These are phyloP conservation scores for Plutella xylostella DNA, from an alignment of 2,888 invertebrate species.

Conservation along the genomic window DNA sequence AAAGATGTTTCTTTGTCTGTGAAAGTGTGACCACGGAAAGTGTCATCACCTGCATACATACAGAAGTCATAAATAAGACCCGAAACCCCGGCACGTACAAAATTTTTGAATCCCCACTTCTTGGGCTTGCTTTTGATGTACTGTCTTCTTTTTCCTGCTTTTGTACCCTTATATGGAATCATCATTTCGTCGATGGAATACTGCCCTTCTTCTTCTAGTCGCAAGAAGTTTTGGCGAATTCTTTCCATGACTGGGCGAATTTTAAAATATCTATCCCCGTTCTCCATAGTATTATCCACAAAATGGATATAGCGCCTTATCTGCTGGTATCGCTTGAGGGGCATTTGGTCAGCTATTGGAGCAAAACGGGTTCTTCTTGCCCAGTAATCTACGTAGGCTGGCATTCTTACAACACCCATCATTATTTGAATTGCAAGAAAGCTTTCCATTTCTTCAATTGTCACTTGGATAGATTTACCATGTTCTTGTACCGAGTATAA, in stretches of 20 bases:
- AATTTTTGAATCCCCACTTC: constrained; percentile 34
- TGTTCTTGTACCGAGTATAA: constrained; percentile 3
- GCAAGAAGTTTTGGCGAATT: constrained; percentile 4
- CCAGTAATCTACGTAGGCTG: constrained; percentile 7
- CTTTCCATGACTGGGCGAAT: constrained; percentile 4
- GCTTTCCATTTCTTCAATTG: constrained; percentile 2
- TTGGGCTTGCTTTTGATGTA: constrained; percentile 31
- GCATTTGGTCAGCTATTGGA: constrained; percentile 4
- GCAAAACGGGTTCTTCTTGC: not conserved
- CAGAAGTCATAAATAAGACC: constrained; percentile 20
- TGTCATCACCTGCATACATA: constrained; percentile 18
- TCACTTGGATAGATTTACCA: constrained; percentile 6
- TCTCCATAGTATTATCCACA: not conserved
- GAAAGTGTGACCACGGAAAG: constrained; percentile 17
- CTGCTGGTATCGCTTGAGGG: constrained; percentile 7
- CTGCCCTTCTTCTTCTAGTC: constrained; percentile 2
- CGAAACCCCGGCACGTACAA: constrained; percentile 27
- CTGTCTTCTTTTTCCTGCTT: constrained; percentile 21
- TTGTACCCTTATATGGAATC: constrained; percentile 7
- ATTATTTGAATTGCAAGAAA: constrained; percentile 6
- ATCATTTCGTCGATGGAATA: constrained; percentile 9
- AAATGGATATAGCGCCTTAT: constrained; percentile 8
- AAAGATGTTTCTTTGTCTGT: constrained; percentile 17
- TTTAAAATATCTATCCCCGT: constrained; percentile 6
- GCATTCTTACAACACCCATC: constrained; percentile 8